These are phyloP conservation scores for Tachina lurida DNA, from an alignment of 2,888 invertebrate species.

Conservation along the genomic window DNA sequence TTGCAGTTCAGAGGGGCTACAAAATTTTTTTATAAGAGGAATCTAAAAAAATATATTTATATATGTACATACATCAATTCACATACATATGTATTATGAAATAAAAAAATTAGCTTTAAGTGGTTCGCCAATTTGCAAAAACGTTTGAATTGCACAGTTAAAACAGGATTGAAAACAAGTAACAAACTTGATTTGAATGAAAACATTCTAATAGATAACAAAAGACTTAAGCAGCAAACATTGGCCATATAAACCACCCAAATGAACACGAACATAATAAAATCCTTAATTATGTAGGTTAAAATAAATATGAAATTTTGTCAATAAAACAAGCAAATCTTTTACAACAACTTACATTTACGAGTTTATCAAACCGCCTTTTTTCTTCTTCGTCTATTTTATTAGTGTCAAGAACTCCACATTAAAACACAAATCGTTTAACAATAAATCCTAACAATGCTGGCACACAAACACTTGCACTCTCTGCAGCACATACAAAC, in stretches of 20 bases:
- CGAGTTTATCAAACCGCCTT: conserved; percentile 17
- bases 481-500: not conserved
- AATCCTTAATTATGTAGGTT: not conserved
- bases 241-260: not conserved
- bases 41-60: too few relatives aligned
- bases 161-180: not conserved
- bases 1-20: too few relatives aligned
- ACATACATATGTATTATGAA: not conserved
- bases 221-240: conserved; percentile 56
- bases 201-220: not conserved
- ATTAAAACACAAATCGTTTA: conserved; percentile 31
- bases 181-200: conserved; percentile 23
- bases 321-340: too few relatives aligned
- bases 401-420: conserved; percentile 49
- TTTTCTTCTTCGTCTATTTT: conserved; percentile 13
- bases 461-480: conserved; percentile 1
- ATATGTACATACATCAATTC: not conserved
- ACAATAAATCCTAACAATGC: conserved; percentile 29
- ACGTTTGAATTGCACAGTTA: not conserved
- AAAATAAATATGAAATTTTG: not conserved
- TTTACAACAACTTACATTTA: conserved; percentile 23
- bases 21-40: too few relatives aligned
- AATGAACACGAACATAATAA: not conserved
- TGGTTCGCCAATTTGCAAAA: not conserved
- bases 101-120: not conserved